Conservation (phyloP, 2,888 invertebrate species). For the Acrobasis suavella region DNA sequence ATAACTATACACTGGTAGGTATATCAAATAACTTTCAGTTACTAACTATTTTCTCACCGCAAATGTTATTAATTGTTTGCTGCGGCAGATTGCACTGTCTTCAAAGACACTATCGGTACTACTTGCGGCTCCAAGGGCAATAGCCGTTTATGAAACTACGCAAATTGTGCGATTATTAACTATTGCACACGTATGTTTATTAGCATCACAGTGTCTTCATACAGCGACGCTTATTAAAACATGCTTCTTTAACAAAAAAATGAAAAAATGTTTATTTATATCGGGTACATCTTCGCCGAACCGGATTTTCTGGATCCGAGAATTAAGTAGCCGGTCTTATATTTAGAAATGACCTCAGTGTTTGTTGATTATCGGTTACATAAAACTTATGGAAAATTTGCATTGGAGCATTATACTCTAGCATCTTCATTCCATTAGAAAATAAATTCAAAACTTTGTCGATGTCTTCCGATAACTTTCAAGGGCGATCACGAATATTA, state of each 20-base stretch:
- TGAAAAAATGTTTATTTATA: slow-evolving; percentile 8
- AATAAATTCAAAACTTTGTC: not conserved
- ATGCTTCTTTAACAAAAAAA: slow-evolving; percentile 4
- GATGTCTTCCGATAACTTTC: slow-evolving; percentile 5
- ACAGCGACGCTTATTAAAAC: not conserved
- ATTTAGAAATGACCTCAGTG: slow-evolving; percentile 47
- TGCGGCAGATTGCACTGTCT: not conserved
- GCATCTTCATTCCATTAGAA: not conserved
- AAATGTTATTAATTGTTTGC: not conserved
- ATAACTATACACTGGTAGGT: too few relatives aligned
- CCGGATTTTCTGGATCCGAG: slow-evolving; percentile 53
- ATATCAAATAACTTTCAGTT: not conserved
- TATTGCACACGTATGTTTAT: slow-evolving; percentile 25
- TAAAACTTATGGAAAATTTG: slow-evolving; percentile 20
- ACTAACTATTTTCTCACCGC: not conserved
- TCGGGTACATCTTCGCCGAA: slow-evolving; percentile 55
- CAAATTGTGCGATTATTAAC: slow-evolving; percentile 27
- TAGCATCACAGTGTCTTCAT: slow-evolving; percentile 19
- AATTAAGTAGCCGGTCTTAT: slow-evolving; percentile 43
- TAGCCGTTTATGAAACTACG: slow-evolving; percentile 22
- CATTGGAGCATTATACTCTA: slow-evolving; percentile 6
- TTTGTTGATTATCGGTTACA: slow-evolving; percentile 21
- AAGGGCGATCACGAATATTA: slow-evolving; percentile 13
- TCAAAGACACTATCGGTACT: slow-evolving; percentile 18
- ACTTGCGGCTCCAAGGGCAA: slow-evolving; percentile 24